phyloP scores from a whole-genome alignment of 2,113 vertebrate species.

The Podilymbus podiceps region DNA sequence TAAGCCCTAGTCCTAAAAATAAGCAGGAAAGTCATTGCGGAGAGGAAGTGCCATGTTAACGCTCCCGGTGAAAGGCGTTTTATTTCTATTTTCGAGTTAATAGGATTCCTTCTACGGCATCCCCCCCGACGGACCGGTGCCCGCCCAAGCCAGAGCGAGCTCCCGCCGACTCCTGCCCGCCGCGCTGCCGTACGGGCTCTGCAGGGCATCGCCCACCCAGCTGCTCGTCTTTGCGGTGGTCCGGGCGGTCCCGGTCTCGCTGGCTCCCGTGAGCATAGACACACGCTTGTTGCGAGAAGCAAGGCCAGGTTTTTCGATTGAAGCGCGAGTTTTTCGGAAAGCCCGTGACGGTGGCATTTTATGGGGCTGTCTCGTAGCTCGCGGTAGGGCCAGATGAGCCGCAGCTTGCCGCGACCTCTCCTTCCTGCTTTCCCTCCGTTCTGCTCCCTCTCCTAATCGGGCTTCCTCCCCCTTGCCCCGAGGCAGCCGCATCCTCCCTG shows the following conservation, averaged over 20 bases:
- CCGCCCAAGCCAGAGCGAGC: no score
- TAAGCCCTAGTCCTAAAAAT: not conserved
- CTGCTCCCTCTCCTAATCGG: not conserved
- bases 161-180: no score
- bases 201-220: not conserved
- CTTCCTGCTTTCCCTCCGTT: not conserved
- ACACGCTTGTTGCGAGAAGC: not conserved
- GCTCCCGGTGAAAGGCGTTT: not conserved
- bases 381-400: not conserved
- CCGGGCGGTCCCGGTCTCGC: not conserved
- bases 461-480: not conserved
- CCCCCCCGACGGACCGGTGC: no score
- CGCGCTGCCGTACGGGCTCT: no score
- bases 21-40: not conserved
- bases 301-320: no score
- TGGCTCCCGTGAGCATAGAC: rapidly evolving
- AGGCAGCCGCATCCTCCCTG: not conserved
- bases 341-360: rapidly evolving
- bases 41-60: not conserved
- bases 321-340: not conserved
- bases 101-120: rapidly evolving
- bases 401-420: not conserved
- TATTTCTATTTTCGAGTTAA: not conserved
- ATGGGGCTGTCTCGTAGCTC: not conserved
- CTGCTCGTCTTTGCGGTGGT: no score